These are phyloP conservation scores for Kryptopterus vitreolus DNA, from an alignment of 2,797 vertebrate species.

Conservation along the genomic window DNA sequence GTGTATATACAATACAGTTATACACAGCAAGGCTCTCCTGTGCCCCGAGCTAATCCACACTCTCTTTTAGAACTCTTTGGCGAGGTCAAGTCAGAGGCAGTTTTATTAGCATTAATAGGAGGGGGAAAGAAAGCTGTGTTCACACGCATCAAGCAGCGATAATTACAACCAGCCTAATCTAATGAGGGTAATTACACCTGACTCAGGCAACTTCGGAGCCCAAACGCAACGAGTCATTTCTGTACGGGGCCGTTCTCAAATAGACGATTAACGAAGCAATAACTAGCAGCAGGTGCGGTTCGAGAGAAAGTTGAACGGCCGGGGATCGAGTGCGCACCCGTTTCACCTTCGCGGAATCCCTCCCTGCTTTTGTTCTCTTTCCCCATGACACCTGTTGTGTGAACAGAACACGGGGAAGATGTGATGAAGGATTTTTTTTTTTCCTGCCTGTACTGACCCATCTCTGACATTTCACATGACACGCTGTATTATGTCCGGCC, in stretches of 20 bases:
- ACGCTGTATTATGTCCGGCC: slow-evolving; percentile 15
- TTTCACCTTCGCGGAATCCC: slow-evolving; percentile 15
- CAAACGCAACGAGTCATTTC: not conserved
- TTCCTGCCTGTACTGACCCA: slow-evolving; percentile 34
- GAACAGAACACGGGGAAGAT: slow-evolving; percentile 38
- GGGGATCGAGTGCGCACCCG: not conserved
- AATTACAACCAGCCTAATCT: slow-evolving; percentile 4
- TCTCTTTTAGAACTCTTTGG: not conserved
- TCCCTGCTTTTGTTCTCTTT: slow-evolving; percentile 15
- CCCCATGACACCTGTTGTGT: slow-evolving; percentile 48
- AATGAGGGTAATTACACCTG: slow-evolving; percentile 6
- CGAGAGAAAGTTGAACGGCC: not conserved
- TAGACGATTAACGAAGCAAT: not conserved
- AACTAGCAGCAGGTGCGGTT: not conserved
- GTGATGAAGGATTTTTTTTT: slow-evolving; percentile 45
- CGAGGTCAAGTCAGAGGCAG: not conserved
- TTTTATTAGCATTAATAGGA: not conserved
- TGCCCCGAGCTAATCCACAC: not conserved
- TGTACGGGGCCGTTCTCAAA: not conserved
- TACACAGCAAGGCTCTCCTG: slow-evolving; percentile 52
- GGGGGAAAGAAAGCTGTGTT: slow-evolving; percentile 26
- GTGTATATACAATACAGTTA: slow-evolving; percentile 65
- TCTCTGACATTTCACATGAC: slow-evolving; percentile 31
- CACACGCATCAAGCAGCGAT: not conserved
- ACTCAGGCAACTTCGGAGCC: not conserved